Base-by-base conservation (phyloP, 1,140 invertebrate species). In the Tetramorium alpestre region DNA sequence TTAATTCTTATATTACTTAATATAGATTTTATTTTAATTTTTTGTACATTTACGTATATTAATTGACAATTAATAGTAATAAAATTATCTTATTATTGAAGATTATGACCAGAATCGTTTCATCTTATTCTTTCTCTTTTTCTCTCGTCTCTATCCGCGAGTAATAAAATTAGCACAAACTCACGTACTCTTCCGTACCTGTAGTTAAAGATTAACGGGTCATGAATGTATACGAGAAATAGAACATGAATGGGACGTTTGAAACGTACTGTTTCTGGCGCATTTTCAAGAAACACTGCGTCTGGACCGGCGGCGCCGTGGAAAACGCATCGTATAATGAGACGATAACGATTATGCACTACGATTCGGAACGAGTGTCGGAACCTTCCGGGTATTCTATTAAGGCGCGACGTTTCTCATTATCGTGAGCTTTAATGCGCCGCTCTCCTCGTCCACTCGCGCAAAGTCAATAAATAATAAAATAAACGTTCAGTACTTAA, bases 131-230 rank as follows among this genome's bases (percentile, higher is more conserved):
- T 62, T 28, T 62, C 54, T 73, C 60, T 65, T 18, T 86, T 38
- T 44, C 73, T 64, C 38, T 44, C 60, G 69, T 54, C 22, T 22
- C 22, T 22, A 82, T 86, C 67, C 54, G 38, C 25, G 85, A 64
- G 78, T 88, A 80, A 92, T 92, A 90, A 92, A 93, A 93, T 93
- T 93, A 93, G 88, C 91, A 93, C 92, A 84, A 88, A 90, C 78
- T 89, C 85, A 67, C 85, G 85, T 62, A 87, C 84, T 85, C 81
- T 85, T 86, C 91, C 81, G 85, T 73, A 89, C 90, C 84, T 88
- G 90, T 86, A 90, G 89, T 90, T 93, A 84, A 85, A 87, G 89
- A 89, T 87, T 91, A 94, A 94, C 89, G 93, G 88, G 86, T 90
- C 92, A 91, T 93, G 93, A 93, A 93, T 88, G 91, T 90, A 88